These are phyloP conservation scores for Platyscapa corneri DNA, from an alignment of 1,140 invertebrate genomes.

Conservation along the genomic window DNA sequence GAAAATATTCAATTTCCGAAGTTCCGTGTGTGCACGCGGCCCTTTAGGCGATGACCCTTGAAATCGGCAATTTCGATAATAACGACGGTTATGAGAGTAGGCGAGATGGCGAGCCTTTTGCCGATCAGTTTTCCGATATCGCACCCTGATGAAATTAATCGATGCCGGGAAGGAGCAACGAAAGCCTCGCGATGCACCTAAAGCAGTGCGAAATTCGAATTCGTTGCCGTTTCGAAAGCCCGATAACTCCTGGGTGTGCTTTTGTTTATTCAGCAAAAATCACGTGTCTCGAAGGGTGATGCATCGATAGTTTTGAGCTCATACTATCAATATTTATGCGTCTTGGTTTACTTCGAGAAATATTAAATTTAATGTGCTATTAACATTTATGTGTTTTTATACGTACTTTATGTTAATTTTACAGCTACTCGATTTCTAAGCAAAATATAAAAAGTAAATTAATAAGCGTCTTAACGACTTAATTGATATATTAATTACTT, in stretches of 20 bases:
- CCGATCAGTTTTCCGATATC: neutral
- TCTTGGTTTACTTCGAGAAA: too few species aligned
- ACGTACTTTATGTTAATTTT: too few species aligned
- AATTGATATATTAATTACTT: neutral
- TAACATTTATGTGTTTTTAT: too few species aligned
- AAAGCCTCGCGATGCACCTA: neutral
- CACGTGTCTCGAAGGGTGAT: neutral
- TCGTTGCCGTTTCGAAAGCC: neutral
- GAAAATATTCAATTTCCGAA: conserved; percentile 53
- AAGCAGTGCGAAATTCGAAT: neutral
- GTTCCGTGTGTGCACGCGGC: neutral
- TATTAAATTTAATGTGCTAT: too few species aligned
- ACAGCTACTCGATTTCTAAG: too few species aligned
- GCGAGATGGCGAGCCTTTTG: too few species aligned
- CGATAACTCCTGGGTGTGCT: neutral
- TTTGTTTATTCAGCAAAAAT: neutral
- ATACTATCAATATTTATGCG: too few species aligned
- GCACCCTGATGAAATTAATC: conserved; percentile 25
- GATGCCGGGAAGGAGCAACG: neutral
- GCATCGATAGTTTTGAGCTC: too few species aligned
- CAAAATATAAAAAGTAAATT: neutral
- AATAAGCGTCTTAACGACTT: neutral
- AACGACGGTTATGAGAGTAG: neutral
- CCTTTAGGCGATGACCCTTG: conserved; percentile 27
- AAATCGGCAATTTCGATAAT: conserved; percentile 43